Conservation (phyloP, 2,888 invertebrate genomes). For the Thecophora atra region DNA sequence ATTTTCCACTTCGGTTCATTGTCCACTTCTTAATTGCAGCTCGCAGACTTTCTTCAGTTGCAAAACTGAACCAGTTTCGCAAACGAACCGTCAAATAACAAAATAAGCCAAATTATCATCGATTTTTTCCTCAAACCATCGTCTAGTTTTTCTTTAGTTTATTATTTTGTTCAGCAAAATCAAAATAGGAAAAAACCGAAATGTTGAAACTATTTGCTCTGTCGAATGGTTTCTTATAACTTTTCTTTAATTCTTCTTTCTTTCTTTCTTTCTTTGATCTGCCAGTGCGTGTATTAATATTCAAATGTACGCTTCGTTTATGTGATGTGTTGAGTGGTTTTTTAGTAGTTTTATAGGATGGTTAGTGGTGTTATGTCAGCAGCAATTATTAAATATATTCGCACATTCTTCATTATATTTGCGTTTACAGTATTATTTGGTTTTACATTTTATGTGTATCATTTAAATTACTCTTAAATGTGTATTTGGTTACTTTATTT, state of each 20-base stretch:
- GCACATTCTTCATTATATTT: too few species aligned
- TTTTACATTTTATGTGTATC: background rate
- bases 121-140: background rate
- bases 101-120: background rate
- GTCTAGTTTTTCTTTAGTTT: background rate
- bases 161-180: too few species aligned
- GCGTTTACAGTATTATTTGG: background rate
- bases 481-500: background rate
- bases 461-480: background rate
- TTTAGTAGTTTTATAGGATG: too few species aligned
- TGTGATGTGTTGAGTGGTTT: too few species aligned
- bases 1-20: background rate
- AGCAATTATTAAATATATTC: too few species aligned
- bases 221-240: too few species aligned
- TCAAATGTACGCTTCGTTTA: too few species aligned
- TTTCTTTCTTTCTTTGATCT: too few species aligned
- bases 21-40: background rate
- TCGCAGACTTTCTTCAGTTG: slow-evolving; percentile 3
- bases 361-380: too few species aligned
- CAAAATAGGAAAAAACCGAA: too few species aligned
- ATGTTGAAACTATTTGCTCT: background rate
- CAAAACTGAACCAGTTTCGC: slow-evolving; percentile 3
- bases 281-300: too few species aligned
- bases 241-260: too few species aligned
- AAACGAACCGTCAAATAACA: background rate